A percentile compares a stretch with the other conserved stretches of the same genome.
phyloP scores from a whole-genome alignment of 2,113 vertebrate species.

The Apaloderma vittatum region DNA sequence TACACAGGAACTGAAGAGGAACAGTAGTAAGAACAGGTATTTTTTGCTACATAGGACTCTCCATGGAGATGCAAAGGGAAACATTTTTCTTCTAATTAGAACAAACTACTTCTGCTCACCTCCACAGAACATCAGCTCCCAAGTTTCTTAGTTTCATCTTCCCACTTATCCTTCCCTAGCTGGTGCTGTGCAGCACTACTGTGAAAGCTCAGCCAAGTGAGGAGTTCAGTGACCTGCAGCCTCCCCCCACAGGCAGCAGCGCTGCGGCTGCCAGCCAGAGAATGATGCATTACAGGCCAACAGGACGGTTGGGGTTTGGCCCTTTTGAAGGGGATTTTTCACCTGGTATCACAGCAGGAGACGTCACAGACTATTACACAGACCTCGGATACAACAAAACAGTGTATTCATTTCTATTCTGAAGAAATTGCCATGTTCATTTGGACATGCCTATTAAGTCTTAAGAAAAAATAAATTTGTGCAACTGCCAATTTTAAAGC shows the following conservation, averaged over 20 bases:
- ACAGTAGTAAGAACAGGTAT: not conserved
- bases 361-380: slow-evolving; percentile 27
- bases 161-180: not conserved
- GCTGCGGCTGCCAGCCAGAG: fast-evolving
- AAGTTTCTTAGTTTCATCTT: not conserved
- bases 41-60: not conserved
- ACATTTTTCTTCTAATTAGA: not conserved
- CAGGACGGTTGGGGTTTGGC: fast-evolving
- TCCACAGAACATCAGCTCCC: not conserved
- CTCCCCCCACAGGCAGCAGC: fast-evolving
- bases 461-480: slow-evolving; percentile 51
- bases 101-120: not conserved
- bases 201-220: not conserved
- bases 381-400: not conserved
- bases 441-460: slow-evolving; percentile 54
- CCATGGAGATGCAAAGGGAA: not conserved
- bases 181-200: fast-evolving
- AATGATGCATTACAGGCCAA: not conserved
- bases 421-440: slow-evolving; percentile 18
- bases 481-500: slow-evolving; percentile 55
- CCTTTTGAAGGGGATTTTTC: not conserved
- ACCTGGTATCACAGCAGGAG: slow-evolving; percentile 48
- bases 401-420: slow-evolving; percentile 12
- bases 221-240: not conserved
- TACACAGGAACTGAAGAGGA: not conserved